Conservation (phyloP, 2,797 vertebrate genomes). For the Linurgus olivaceus region DNA sequence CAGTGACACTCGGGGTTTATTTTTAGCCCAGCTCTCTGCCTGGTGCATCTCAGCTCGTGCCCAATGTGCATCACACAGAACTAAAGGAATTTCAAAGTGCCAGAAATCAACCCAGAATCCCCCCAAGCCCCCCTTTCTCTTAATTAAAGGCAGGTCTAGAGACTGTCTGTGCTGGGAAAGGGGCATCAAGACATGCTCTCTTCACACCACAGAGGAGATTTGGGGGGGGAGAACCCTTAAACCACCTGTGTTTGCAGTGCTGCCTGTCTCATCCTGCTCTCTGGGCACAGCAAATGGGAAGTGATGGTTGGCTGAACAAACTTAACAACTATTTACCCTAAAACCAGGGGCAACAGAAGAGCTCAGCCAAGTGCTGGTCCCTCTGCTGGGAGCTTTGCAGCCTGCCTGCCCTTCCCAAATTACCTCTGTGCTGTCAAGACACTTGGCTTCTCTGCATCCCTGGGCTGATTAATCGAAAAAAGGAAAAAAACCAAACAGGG, state of each 20-base stretch:
- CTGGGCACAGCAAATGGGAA: not conserved
- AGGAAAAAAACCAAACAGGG: not conserved
- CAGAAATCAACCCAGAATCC: not conserved
- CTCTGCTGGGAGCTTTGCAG: not conserved
- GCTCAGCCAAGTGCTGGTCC: not conserved
- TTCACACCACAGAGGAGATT: not conserved
- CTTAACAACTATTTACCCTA: not conserved
- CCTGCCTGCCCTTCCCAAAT: not conserved
- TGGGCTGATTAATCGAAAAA: not conserved
- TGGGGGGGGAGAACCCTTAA: not conserved
- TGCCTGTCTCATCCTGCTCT: not conserved
- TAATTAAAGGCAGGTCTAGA: not conserved
- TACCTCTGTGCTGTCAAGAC: not conserved
- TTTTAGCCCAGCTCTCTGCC: slow-evolving; percentile 13
- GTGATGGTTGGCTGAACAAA: not conserved
- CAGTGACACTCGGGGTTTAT: not conserved
- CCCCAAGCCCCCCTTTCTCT: not conserved
- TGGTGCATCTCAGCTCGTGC: not conserved
- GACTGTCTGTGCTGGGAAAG: not conserved
- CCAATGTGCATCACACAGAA: not conserved
- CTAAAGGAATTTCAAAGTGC: not conserved
- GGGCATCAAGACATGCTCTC: fast-evolving
- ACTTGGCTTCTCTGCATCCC: not conserved
- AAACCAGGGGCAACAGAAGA: not conserved
- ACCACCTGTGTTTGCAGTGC: not conserved